Evolutionary conservation across 2,888 invertebrate species (phyloP).

Genomic region (Melanophora roralis): DNA sequence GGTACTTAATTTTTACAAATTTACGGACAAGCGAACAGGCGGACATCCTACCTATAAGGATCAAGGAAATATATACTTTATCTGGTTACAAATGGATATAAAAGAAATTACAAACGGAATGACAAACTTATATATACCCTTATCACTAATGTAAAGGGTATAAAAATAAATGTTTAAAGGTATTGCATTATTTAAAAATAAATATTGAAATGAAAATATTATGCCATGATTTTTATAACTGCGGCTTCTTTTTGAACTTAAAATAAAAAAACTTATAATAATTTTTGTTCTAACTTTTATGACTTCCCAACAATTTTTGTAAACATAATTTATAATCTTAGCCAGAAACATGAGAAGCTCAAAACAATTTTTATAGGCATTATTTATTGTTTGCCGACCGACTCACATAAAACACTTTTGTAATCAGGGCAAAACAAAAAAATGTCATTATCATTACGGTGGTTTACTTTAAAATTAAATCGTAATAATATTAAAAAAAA

Average conservation of each 20-base stretch:
- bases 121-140: no score
- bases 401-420: background rate
- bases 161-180: no score
- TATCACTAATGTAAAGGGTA: no score
- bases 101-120: no score
- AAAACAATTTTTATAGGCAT: background rate
- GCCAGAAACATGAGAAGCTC: background rate
- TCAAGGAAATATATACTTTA: no score
- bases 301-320: background rate
- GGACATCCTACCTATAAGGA: no score
- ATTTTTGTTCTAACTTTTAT: background rate
- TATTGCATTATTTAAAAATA: conserved; percentile 17
- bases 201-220: background rate
- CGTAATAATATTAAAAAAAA: background rate
- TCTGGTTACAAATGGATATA: no score
- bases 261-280: background rate
- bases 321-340: conserved; percentile 15
- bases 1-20: no score
- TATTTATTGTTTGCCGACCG: conserved; percentile 15
- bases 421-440: background rate
- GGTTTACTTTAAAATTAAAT: conserved; percentile 10
- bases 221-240: background rate
- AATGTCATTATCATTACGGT: conserved; percentile 8
- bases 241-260: conserved; percentile 16
- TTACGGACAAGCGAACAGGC: no score